Conservation (phyloP, 2,113 vertebrate genomes). For the Onychorhynchus coronatus region DNA sequence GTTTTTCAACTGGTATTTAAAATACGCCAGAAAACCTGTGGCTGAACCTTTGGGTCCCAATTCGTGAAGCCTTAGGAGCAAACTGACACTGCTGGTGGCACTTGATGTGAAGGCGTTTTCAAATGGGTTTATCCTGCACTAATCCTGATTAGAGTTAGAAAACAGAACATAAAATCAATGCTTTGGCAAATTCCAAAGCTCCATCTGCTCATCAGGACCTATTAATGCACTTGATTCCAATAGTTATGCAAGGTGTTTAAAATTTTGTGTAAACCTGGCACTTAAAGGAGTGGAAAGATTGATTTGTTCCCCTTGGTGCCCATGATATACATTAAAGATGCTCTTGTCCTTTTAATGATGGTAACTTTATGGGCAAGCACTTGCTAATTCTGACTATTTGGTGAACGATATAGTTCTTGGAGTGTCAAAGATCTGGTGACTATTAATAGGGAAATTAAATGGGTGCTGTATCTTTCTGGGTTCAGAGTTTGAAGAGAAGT, state of each 20-base stretch:
- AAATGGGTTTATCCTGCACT: neutral
- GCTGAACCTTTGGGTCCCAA: neutral
- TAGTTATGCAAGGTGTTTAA: neutral
- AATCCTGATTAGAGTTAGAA: neutral
- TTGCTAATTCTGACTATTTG: neutral
- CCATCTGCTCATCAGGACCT: neutral
- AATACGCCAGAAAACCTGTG: neutral
- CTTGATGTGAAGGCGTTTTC: neutral
- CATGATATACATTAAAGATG: neutral
- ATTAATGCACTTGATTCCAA: neutral
- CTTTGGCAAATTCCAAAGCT: neutral
- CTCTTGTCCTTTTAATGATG: neutral
- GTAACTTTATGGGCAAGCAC: neutral
- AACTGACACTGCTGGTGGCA: neutral
- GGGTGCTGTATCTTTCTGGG: neutral
- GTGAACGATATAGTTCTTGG: neutral
- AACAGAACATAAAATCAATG: neutral
- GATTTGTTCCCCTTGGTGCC: neutral
- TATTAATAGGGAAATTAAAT: neutral
- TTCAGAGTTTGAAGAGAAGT: neutral
- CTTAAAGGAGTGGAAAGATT: neutral
- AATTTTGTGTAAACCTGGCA: neutral
- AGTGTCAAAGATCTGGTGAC: neutral
- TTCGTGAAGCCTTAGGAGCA: neutral
- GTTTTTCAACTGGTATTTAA: neutral